Conservation (phyloP, 2,888 invertebrate genomes). For the Melieria omissa region DNA sequence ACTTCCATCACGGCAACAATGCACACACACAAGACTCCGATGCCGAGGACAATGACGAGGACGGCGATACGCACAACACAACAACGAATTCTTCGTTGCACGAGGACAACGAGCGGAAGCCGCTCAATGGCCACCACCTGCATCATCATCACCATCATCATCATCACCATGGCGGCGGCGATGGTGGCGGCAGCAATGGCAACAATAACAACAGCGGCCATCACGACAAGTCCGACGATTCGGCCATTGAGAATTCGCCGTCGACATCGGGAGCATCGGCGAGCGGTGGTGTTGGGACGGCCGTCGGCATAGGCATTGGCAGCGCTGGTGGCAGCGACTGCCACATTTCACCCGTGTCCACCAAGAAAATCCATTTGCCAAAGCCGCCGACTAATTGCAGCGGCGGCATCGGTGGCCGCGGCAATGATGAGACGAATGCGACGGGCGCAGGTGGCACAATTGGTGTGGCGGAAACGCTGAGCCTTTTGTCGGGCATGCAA, state of each 20-base stretch:
- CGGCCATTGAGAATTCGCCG: conserved; percentile 61
- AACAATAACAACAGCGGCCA: conserved; percentile 32
- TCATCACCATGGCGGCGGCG: background rate
- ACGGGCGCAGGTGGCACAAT: conserved; percentile 40
- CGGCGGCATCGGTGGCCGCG: background rate
- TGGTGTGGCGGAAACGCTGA: conserved; percentile 50
- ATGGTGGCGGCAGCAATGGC: background rate
- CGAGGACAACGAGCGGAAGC: conserved; percentile 49
- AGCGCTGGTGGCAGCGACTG: background rate
- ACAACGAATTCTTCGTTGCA: conserved; percentile 50
- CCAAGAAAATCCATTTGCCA: conserved; percentile 53
- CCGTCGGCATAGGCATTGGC: background rate
- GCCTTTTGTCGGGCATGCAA: conserved; percentile 64
- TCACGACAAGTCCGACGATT: conserved; percentile 59
- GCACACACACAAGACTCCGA: conserved; percentile 51
- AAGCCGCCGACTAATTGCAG: conserved; percentile 41
- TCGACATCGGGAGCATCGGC: conserved; percentile 51
- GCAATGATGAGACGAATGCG: background rate
- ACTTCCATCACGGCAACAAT: conserved; percentile 37
- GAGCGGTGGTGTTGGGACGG: conserved; percentile 9
- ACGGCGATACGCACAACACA: conserved; percentile 50
- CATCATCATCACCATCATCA: conserved; percentile 41
- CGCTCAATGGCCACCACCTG: conserved; percentile 53
- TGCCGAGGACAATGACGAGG: conserved; percentile 54
- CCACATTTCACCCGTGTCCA: conserved; percentile 55